Evolutionary conservation across 2,113 vertebrate genomes (phyloP), one percentile per base, ranked within the genome.

Genomic region (Limnothrissa miodon): DNA sequence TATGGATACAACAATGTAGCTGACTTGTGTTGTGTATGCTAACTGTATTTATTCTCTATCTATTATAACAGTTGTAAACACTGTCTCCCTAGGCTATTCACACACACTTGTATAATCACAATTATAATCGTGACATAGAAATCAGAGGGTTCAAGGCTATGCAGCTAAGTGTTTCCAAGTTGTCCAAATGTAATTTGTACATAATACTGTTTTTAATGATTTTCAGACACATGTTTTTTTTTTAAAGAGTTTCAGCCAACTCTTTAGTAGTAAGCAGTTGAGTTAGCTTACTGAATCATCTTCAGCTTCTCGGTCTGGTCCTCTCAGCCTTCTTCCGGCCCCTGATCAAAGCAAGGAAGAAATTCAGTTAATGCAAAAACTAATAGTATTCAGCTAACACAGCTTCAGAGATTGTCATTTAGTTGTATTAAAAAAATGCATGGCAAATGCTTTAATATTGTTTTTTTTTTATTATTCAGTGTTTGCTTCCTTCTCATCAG

Each of bases 251-350:
- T 23, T 79, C n/a, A n/a, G n/a, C n/a, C n/a, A n/a, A n/a, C 17
- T 44, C 78, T 13, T 78, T 78, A 81, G 25, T 80, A 29, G 23
- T 79, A 39, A 78, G n/a, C 29, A 59, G 45, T 74, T 70, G 23
- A 59, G 45, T 74, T 70, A 56, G 92, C 94, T 95, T 80, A 95
- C 94, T 79, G 93, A 94, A 53, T 93, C 86, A 88, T 94, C 92
- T 29, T 91, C 91, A 79, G 87, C 66, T 0, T 88, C 86, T 0
- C 90, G 89, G 84, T 95, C 94, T 44, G 93, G 91, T 70, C 88
- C 95, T 25, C 87, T 90, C 44, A 95, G 87, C 87, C 94, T 83
- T 44, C 93, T 89, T 15, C 91, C 92, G 21, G 86, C 87, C 82
- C 91, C 94, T 95, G 89, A 85, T 78, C 78, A 9, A 59, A 74